Conservation (phyloP, 2,797 vertebrate species). For the Phalanger gymnotis region DNA sequence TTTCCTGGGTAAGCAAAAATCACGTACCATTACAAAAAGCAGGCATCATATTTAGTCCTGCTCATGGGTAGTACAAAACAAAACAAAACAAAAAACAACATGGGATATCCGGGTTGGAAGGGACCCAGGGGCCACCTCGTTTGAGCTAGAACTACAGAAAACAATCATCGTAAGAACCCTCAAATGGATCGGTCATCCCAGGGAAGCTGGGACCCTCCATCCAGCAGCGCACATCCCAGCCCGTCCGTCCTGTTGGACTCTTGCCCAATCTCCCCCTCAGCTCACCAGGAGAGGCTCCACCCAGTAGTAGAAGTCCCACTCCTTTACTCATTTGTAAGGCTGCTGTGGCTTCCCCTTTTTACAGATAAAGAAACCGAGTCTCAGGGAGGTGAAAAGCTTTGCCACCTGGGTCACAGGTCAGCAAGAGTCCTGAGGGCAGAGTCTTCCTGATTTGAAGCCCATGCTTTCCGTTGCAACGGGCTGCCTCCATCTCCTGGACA, state of each 20-base stretch:
- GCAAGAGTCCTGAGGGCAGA: not conserved
- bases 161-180: not conserved
- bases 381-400: not conserved
- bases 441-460: not conserved
- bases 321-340: not conserved
- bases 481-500: not conserved
- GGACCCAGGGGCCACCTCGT: not conserved
- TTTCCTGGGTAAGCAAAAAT: slow-evolving; percentile 32
- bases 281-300: not conserved
- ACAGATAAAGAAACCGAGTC: not conserved
- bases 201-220: not conserved
- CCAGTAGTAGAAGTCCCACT: not conserved
- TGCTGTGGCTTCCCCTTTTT: not conserved
- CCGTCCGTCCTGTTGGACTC: not conserved
- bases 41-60: not conserved
- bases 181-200: not conserved
- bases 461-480: not conserved
- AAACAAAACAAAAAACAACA: not conserved
- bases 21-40: not conserved
- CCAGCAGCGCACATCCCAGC: not conserved
- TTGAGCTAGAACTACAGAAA: not conserved
- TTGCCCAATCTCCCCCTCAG: not conserved
- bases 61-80: not conserved
- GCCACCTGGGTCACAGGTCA: not conserved
- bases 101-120: not conserved